Percentiles rank a stretch among this genome's conserved stretches.
These are phyloP conservation scores for Cheiracanthium punctorium DNA, from an alignment of 2,888 invertebrate genomes.

Conservation along the genomic window DNA sequence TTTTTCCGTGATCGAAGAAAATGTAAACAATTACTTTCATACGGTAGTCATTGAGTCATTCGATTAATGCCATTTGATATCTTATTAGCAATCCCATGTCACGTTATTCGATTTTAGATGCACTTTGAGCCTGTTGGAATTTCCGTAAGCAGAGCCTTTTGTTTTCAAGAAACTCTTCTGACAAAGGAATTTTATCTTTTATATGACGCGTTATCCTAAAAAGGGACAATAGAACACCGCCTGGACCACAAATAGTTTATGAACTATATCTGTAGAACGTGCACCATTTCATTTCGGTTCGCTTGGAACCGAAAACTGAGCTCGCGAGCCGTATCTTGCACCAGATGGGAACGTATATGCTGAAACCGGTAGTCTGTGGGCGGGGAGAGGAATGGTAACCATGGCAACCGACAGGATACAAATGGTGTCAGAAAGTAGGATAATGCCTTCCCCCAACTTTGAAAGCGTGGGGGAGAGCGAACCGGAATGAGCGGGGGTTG, in stretches of 20 bases:
- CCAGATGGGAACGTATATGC: conserved; percentile 60
- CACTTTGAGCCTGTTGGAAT: too few relatives aligned
- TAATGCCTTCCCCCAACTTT: conserved; percentile 59
- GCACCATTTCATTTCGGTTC: conserved; percentile 20
- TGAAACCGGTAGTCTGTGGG: conserved; percentile 42
- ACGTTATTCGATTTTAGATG: too few relatives aligned
- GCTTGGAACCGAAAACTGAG: conserved; percentile 1
- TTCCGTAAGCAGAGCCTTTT: neutral
- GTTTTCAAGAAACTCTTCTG: neutral
- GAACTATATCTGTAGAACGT: conserved; percentile 8
- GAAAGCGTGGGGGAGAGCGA: conserved; percentile 51
- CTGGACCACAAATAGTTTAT: neutral
- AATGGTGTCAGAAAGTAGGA: conserved; percentile 69
- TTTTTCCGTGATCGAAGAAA: too few relatives aligned
- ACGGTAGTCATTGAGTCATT: too few relatives aligned
- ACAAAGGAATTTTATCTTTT: conserved; percentile 6
- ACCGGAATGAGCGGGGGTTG: conserved; percentile 9
- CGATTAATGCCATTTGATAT: too few relatives aligned
- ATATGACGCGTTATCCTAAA: neutral
- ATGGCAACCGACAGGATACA: conserved; percentile 66
- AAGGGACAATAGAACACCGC: neutral
- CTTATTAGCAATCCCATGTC: too few relatives aligned
- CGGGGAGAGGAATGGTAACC: conserved; percentile 45
- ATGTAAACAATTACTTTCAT: too few relatives aligned
- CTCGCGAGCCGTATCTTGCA: conserved; percentile 33